These are phyloP conservation scores for Eristalinus aeneus DNA, from an alignment of 2,888 invertebrate species.

Conservation along the genomic window DNA sequence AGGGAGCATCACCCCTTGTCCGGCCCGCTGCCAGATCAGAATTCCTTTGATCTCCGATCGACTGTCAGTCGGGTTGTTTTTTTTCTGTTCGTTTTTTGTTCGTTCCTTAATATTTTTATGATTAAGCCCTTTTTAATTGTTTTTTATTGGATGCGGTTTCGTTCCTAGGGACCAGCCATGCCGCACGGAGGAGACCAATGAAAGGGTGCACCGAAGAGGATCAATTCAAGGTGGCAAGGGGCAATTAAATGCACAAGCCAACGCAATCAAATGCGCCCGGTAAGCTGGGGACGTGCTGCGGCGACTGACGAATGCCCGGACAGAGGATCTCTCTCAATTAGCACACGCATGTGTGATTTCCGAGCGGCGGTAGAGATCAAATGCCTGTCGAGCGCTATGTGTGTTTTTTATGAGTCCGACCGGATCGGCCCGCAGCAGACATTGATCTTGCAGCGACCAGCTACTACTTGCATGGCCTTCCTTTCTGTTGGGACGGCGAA, in stretches of 20 bases:
- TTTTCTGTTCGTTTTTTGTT: conserved; percentile 9
- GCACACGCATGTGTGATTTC: conserved; percentile 70
- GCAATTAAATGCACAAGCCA: conserved; percentile 66
- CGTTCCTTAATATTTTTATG: conserved; percentile 62
- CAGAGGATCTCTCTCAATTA: conserved; percentile 63
- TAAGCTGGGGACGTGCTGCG: not conserved
- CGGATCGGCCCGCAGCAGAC: conserved; percentile 50
- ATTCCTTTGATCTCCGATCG: conserved; percentile 69
- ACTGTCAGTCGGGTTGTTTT: conserved; percentile 56
- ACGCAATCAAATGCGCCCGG: conserved; percentile 52
- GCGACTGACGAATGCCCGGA: conserved; percentile 32
- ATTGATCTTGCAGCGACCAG: conserved; percentile 59
- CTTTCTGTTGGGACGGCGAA: conserved; percentile 29
- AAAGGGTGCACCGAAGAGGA: conserved; percentile 49
- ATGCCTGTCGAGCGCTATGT: conserved; percentile 37
- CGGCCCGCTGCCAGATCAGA: conserved; percentile 36
- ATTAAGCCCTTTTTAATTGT: conserved; percentile 69
- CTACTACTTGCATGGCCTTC: conserved; percentile 20
- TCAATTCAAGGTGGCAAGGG: conserved; percentile 63
- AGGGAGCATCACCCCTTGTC: conserved; percentile 33
- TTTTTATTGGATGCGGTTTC: conserved; percentile 64
- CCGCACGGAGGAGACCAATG: conserved; percentile 15
- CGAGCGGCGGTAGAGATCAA: conserved; percentile 56
- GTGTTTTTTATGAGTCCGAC: conserved; percentile 57
- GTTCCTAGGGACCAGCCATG: conserved; percentile 24